Conservation (phyloP, 2,888 invertebrate species). For the Phalera bucephala region DNA sequence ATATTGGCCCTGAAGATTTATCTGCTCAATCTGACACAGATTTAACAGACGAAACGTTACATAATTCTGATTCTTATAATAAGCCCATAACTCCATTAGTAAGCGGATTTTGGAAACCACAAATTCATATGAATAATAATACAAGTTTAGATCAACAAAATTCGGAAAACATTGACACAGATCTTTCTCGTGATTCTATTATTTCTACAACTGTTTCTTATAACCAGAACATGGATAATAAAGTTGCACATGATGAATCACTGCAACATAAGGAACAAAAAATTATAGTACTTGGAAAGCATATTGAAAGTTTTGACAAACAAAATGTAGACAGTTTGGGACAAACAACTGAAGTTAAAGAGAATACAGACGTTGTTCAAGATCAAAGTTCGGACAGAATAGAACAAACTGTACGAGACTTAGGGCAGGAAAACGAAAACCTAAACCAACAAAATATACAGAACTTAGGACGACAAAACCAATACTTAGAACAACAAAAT, state of each 20-base stretch:
- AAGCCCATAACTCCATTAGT: not conserved
- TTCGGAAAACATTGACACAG: slow-evolving; percentile 9
- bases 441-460: slow-evolving; percentile 6
- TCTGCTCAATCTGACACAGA: not conserved
- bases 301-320: slow-evolving; percentile 13
- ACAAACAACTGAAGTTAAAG: not conserved
- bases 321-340: slow-evolving; percentile 2
- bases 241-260: not conserved
- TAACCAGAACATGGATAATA: not conserved
- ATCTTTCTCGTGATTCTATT: not conserved
- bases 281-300: slow-evolving; percentile 5
- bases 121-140: not conserved
- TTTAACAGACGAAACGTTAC: slow-evolving; percentile 1
- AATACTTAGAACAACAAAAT: slow-evolving; percentile 14
- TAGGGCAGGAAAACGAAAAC: slow-evolving; percentile 5
- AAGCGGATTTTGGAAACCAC: not conserved
- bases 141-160: not conserved
- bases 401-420: not conserved
- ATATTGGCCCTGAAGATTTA: slow-evolving; percentile 38
- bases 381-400: not conserved
- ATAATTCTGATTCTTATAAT: not conserved
- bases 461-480: slow-evolving; percentile 3
- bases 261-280: not conserved
- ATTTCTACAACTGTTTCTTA: slow-evolving; percentile 1
- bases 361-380: not conserved